Evolutionary conservation across 2,888 invertebrate species (phyloP), one percentile per base, ranked within the genome.

Genomic region (Drosophila peninsularis): DNA sequence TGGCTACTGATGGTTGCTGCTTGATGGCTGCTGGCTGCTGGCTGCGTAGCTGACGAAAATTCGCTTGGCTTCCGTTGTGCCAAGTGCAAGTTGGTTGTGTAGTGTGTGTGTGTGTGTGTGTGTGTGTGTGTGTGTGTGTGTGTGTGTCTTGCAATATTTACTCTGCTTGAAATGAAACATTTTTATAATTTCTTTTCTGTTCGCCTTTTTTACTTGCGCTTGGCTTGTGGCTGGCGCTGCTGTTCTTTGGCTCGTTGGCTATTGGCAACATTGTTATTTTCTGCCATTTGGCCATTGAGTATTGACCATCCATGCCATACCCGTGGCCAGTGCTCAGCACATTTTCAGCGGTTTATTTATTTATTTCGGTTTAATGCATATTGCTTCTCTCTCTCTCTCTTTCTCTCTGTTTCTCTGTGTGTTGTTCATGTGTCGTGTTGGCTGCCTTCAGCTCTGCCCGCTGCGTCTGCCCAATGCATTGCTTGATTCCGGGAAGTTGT

Each of bases 261-360:
- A 87, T 88, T 78, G 89, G 80, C 86, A 83, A 83, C 88, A 83
- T 83, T 83, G 84, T 84, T 89, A 84, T 84, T 89, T 84, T 89
- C 88, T 89, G 89, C 84, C 77, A 73, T 89, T 85, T 85, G 84
- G 79, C 65, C 82, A 87, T 81, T 77, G 89, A 84, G 76, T 87
- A 84, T 85, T 84, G 82, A 78, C 78, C 82, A 82, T 37, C 52
- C 69, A 62, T 64, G 30, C 52, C 69, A 62, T 64, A 34, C 21
- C 65, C 58, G 39, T 63, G 58, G 70, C 70, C 53, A 65, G 64
- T 52, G 69, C 61, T 75, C 79, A 72, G 70, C 80, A 63, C 64
- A 69, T 80, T 78, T 70, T 73, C 74, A 80, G 52, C 72, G 71
- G 62, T 80, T 88, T 89, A 83, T 88, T 89, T 84, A 88, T 89